A percentile compares a stretch with the other conserved stretches of the same genome.
Evolutionary conservation across 2,797 vertebrate genomes (phyloP).

Genomic region (Perdix hodgsoniae): DNA sequence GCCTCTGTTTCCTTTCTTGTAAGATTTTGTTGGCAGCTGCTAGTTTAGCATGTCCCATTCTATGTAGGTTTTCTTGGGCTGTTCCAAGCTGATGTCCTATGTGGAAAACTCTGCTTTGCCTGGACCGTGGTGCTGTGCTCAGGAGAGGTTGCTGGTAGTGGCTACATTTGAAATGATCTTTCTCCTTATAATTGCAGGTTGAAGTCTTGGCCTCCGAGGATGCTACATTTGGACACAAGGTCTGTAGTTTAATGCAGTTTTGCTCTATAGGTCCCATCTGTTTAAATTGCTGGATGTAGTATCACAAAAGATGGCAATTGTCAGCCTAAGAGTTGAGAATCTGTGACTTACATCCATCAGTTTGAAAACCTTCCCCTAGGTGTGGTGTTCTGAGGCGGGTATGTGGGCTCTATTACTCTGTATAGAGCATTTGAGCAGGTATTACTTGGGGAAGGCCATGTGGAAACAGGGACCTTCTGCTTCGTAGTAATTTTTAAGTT

Average conservation of each 20-base stretch:
- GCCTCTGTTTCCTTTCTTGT: background rate
- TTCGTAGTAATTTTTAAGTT: constrained; percentile 17
- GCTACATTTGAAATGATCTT: constrained; percentile 73
- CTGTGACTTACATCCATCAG: background rate
- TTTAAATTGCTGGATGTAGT: background rate
- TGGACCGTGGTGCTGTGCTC: constrained; percentile 13
- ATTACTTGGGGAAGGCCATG: background rate
- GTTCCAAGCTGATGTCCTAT: background rate
- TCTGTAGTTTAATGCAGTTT: constrained; percentile 76
- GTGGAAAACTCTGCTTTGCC: background rate
- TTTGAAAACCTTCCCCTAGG: background rate
- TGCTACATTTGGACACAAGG: constrained; percentile 80
- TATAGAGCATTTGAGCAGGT: background rate
- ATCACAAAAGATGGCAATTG: background rate
- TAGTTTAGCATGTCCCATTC: background rate
- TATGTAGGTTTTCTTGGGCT: background rate
- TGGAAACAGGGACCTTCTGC: background rate
- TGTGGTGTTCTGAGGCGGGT: background rate
- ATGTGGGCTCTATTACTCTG: background rate
- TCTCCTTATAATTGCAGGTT: constrained; percentile 79
- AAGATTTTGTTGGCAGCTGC: background rate
- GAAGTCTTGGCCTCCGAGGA: constrained; percentile 79
- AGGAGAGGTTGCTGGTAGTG: constrained; percentile 15
- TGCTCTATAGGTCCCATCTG: background rate
- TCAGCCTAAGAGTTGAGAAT: background rate